Evolutionary conservation across 2,888 invertebrate genomes (phyloP), one percentile per base, ranked within the genome.

Genomic region (Drosophila anceps): DNA sequence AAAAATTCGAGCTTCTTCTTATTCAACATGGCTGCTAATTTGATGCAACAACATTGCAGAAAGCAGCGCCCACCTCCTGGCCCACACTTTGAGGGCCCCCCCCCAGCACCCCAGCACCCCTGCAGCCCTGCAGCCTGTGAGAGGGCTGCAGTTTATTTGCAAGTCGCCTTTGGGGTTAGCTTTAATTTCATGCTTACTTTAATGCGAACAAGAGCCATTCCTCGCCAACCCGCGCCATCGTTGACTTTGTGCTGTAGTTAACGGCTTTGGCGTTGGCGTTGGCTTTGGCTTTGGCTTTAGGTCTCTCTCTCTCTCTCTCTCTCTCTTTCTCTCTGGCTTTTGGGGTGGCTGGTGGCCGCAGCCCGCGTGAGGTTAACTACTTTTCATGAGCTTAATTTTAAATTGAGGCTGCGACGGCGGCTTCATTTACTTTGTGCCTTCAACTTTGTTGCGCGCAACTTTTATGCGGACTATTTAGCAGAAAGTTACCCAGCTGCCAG

Each of bases 121-220:
- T 35, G 8, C 35, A 20, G 27, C 13, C 43, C n/a, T n/a, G n/a
- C n/a, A n/a, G n/a, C n/a, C n/a, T n/a, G n/a, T n/a, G 27, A 13
- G 57, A 63, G 58, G 65, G 78, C 74, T 82, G 82, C 82, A 82
- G 80, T 82, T 82, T 82, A 81, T 82, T 81, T 80, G 76, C 73
- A 76, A 81, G 71, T 81, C 72, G 81, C 75, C 79, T 79, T 88
- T 75, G 76, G 86, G 82, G 81, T 77, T 83, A 83, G 81, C 91
- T 91, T 91, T 91, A 91, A 91, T 91, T 91, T 91, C 91, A 91
- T 91, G 91, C 90, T 91, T 91, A 88, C 91, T 91, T 91, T 91
- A 91, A 91, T 88, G 81, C 73, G 70, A 80, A 84, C 86, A 86
- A 82, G 74, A 60, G 64, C 53, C 66, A 73, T 65, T 62, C 46